Evolutionary conservation across 2,888 invertebrate genomes (phyloP).

Genomic region (Tinea semifulvella): DNA sequence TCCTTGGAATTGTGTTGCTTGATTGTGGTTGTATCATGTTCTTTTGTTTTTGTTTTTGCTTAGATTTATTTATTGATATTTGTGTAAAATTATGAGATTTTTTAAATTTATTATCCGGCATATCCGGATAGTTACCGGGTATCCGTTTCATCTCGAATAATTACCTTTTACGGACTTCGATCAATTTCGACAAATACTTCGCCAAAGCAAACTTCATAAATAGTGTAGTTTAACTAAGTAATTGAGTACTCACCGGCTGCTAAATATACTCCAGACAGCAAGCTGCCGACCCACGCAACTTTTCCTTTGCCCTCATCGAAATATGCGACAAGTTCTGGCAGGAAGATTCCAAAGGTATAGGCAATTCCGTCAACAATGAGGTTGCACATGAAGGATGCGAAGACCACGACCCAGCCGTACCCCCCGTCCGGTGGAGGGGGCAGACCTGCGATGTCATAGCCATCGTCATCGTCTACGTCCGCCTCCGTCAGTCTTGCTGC

Average conservation of each 20-base stretch:
- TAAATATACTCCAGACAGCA: slow-evolving; percentile 95
- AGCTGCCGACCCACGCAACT: slow-evolving; percentile 93
- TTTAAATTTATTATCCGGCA: too few species aligned
- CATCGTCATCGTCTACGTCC: slow-evolving; percentile 70
- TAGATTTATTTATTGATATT: too few species aligned
- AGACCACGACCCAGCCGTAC: slow-evolving; percentile 93
- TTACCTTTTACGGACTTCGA: too few species aligned
- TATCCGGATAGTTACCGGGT: too few species aligned
- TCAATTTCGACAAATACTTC: too few species aligned
- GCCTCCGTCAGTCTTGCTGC: slow-evolving; percentile 80
- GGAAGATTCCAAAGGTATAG: slow-evolving; percentile 97
- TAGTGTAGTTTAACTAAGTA: too few species aligned
- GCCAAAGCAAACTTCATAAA: too few species aligned
- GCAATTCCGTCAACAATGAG: slow-evolving; percentile 98
- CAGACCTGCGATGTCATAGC: slow-evolving; percentile 75
- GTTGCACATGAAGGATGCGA: slow-evolving; percentile 97
- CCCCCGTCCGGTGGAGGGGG: slow-evolving; percentile 92
- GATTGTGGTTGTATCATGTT: too few species aligned
- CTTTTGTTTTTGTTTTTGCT: too few species aligned
- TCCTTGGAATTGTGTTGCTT: too few species aligned
- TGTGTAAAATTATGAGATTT: too few species aligned
- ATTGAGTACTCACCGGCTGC: slow-evolving; percentile 79
- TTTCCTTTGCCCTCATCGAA: slow-evolving; percentile 89
- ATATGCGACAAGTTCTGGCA: slow-evolving; percentile 79
- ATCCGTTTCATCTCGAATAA: too few species aligned